Evolutionary conservation across 2,113 vertebrate genomes (phyloP), one percentile per base, ranked within the genome.

Genomic region (Callocephalon fimbriatum): DNA sequence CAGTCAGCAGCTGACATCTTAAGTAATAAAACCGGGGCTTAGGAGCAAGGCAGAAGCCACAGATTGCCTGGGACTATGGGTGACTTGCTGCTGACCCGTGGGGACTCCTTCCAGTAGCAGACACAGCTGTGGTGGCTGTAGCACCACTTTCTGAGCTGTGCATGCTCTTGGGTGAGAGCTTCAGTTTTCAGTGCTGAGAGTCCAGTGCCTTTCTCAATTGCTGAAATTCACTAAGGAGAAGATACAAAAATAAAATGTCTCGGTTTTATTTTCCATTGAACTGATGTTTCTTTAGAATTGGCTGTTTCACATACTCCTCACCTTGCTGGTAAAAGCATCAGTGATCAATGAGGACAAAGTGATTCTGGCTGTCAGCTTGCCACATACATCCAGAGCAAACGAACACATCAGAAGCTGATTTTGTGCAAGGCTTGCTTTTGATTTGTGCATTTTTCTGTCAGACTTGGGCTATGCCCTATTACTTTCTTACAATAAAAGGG

Each of bases 381-480:
- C 73, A 59, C 12, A 22, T 79, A 78, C 20, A 92, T 78, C 79
- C 70, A 65, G 79, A 95, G 94, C 70, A 95, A 97, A 84, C 3
- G 91, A 96, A 89, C 53, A 92, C 94, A 95, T 97, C 95, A 97
- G 95, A 96, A 92, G 93, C 72, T 59, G 95, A 95, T 94, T 96
- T 96, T 95, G 95, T 96, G 70, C 70, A 82, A 91, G 76, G 82
- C 38, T 76, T 95, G 88, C 94, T 97, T 97, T 96, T 97, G 96
- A 97, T 95, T 95, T 97, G 91, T 93, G 94, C 88, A 86, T 97
- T 97, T 96, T 94, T 75, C 93, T 93, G 77, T 74, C 84, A 93
- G 79, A 75, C 88, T 93, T 94, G 84, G 93, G 84, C 95, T 95
- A 94, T 94, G 90, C 92, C 88, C 88, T 96, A 91, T 97, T 97